These are phyloP conservation scores for Eupithecia vulgata DNA, from an alignment of 2,888 invertebrate species.

Conservation along the genomic window DNA sequence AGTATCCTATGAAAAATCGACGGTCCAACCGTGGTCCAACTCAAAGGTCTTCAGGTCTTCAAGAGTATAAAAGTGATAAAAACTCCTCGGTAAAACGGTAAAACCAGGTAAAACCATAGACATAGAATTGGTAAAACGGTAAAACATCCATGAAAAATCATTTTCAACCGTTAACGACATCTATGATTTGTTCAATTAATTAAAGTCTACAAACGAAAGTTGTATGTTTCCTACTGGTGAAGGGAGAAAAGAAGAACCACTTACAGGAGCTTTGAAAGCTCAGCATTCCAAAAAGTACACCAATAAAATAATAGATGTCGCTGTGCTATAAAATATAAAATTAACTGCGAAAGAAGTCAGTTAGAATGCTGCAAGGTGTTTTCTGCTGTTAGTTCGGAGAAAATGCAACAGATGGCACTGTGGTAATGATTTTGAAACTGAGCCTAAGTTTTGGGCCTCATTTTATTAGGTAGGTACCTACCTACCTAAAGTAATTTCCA, in stretches of 20 bases:
- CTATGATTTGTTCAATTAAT: not conserved
- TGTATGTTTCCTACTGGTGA: not conserved
- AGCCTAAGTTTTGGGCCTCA: too few species aligned
- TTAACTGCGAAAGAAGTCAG: not conserved
- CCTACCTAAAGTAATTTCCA: too few species aligned
- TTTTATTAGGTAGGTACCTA: too few species aligned
- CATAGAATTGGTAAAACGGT: too few species aligned
- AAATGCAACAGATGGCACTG: not conserved
- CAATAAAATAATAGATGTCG: constrained; percentile 21
- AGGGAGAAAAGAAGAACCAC: not conserved
- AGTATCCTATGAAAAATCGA: not conserved
- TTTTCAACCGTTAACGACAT: not conserved
- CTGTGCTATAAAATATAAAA: not conserved
- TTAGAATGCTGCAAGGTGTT: not conserved
- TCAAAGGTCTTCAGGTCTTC: too few species aligned
- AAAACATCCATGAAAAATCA: not conserved
- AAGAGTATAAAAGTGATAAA: too few species aligned
- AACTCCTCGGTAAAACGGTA: too few species aligned
- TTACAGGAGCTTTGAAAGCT: constrained; percentile 24
- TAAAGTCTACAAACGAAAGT: not conserved
- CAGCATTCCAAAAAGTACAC: constrained; percentile 2
- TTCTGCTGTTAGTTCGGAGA: not conserved
- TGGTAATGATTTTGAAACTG: too few species aligned
- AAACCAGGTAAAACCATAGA: too few species aligned
- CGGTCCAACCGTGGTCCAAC: too few species aligned